These are phyloP conservation scores for Drosophila asahinai DNA, from an alignment of 1,140 invertebrate genomes.

Conservation along the genomic window DNA sequence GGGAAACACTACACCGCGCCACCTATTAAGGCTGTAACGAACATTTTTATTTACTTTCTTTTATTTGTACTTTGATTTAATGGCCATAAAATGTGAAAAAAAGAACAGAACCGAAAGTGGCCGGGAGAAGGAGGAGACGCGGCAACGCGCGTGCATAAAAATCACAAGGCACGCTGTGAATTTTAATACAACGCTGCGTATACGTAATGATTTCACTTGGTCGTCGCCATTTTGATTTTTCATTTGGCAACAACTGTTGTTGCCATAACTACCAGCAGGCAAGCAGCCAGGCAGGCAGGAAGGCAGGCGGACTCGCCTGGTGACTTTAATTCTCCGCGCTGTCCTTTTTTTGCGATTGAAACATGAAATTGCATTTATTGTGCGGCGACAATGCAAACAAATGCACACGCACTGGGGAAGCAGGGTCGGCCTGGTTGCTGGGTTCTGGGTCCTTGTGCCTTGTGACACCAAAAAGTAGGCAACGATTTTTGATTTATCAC, in stretches of 20 bases:
- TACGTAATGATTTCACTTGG: conserved; percentile 67
- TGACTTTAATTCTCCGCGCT: conserved; percentile 48
- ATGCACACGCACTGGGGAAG: conserved; percentile 28
- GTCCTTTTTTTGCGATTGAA: conserved; percentile 64
- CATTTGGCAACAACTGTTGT: conserved; percentile 32
- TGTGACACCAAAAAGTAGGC: conserved; percentile 73
- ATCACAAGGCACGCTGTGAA: conserved; percentile 69
- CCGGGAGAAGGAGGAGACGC: conserved; percentile 16
- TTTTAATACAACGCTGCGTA: conserved; percentile 74
- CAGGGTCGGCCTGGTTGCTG: conserved; percentile 1
- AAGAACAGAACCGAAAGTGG: background rate
- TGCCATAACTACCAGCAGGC: conserved; percentile 25
- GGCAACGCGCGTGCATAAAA: conserved; percentile 60
- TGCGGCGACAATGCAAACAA: conserved; percentile 59
- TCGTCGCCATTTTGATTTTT: conserved; percentile 58
- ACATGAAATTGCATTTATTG: conserved; percentile 66
- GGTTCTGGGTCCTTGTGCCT: conserved; percentile 25
- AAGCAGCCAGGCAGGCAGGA: background rate
- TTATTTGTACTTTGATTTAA: conserved; percentile 82
- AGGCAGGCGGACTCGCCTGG: background rate
- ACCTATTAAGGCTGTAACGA: conserved; percentile 62
- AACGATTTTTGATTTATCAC: conserved; percentile 75
- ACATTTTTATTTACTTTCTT: conserved; percentile 77
- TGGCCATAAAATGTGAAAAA: conserved; percentile 64
- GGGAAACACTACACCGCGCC: conserved; percentile 2